These are phyloP conservation scores for Phylloscopus whistleri DNA, from an alignment of 2,113 vertebrate species.

Conservation along the genomic window DNA sequence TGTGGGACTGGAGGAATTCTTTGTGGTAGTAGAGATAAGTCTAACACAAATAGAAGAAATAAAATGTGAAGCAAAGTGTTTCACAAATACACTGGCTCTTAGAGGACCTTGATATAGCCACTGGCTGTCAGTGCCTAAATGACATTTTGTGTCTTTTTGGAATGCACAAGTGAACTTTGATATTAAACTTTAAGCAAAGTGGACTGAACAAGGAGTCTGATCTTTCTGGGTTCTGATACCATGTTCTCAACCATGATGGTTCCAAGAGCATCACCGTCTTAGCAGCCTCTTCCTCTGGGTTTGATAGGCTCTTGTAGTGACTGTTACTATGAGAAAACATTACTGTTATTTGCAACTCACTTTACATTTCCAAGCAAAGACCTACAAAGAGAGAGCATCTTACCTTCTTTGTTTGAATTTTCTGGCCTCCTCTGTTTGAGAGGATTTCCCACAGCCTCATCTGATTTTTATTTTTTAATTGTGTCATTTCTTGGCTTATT, in stretches of 20 bases:
- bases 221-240: neutral
- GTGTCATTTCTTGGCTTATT: neutral
- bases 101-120: neutral
- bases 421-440: neutral
- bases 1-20: neutral
- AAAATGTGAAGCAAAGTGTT: neutral
- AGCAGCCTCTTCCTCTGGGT: neutral
- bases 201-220: neutral
- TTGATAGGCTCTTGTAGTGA: neutral
- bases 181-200: neutral
- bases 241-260: neutral
- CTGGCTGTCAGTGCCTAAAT: neutral
- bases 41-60: neutral
- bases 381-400: neutral
- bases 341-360: neutral
- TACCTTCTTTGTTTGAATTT: neutral
- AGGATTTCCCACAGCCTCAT: neutral
- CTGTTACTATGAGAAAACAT: neutral
- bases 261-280: neutral
- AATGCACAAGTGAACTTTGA: neutral
- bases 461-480: neutral
- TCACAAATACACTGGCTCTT: neutral
- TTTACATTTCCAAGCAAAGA: neutral
- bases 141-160: neutral
- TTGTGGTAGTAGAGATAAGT: neutral